Conservation (phyloP, 2,888 invertebrate species). For the Sesamia inferens region DNA sequence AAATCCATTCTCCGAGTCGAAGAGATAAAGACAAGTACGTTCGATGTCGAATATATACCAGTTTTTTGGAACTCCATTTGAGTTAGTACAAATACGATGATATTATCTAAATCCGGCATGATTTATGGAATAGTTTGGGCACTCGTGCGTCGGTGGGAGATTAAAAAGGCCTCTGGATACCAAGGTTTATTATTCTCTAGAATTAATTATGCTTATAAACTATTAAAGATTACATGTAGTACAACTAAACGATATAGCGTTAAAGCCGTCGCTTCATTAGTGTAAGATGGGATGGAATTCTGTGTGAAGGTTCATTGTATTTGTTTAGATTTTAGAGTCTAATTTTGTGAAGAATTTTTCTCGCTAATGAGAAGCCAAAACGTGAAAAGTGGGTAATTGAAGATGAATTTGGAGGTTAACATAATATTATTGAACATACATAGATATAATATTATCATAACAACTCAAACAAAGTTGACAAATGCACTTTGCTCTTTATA, state of each 20-base stretch:
- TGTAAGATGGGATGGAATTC: conserved; percentile 42
- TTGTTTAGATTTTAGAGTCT: conserved; percentile 30
- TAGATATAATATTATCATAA: conserved; percentile 20
- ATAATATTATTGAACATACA: not conserved
- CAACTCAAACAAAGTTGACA: conserved; percentile 30
- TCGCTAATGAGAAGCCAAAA: conserved; percentile 23
- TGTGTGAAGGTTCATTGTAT: conserved; percentile 39
- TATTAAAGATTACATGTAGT: conserved; percentile 50
- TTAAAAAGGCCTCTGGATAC: conserved; percentile 46
- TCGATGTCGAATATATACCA: conserved; percentile 30
- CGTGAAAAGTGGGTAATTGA: not conserved
- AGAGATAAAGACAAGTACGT: conserved; percentile 13
- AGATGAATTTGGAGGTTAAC: conserved; percentile 1
- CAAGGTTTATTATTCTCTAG: conserved; percentile 34
- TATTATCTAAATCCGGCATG: conserved; percentile 53
- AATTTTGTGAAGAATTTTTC: conserved; percentile 26
- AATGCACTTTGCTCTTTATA: conserved; percentile 46
- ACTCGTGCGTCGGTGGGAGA: conserved; percentile 32
- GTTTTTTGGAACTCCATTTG: conserved; percentile 41
- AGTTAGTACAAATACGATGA: conserved; percentile 39
- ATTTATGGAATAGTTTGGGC: conserved; percentile 46
- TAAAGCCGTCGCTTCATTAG: conserved; percentile 42
- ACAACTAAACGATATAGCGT: conserved; percentile 48
- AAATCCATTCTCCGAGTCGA: conserved; percentile 4
- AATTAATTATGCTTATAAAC: conserved; percentile 59